A percentile compares a stretch with the other conserved stretches of the same genome.
phyloP scores from a whole-genome alignment of 2,113 vertebrate genomes.

The Plestiodon gilberti region DNA sequence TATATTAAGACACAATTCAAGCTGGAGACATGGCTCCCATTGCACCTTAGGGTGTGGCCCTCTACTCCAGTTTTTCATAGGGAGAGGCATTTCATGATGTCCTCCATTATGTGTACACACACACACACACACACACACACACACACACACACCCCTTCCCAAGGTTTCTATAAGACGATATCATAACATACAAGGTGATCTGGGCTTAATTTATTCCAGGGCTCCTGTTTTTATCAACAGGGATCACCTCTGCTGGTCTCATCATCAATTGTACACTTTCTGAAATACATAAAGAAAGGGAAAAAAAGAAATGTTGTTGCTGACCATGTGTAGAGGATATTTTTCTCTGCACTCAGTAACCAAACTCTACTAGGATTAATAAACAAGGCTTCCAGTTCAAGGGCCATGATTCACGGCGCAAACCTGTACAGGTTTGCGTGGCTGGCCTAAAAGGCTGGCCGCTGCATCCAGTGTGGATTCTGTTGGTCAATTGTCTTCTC shows the following conservation, averaged over 20 bases:
- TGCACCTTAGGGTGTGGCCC: not conserved
- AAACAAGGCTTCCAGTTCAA: not conserved
- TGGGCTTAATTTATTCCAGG: not conserved
- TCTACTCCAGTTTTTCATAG: not conserved
- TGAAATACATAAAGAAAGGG: not conserved
- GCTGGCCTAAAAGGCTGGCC: too few species aligned
- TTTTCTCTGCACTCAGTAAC: not conserved
- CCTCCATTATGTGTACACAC: not conserved
- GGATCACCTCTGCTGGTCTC: not conserved
- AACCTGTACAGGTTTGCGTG: too few species aligned
- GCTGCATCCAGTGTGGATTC: too few species aligned
- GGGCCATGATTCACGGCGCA: not conserved
- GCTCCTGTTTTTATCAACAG: not conserved
- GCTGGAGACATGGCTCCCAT: slow-evolving; percentile 18
- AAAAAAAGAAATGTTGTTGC: not conserved
- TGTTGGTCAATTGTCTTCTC: not conserved
- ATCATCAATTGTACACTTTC: too few species aligned
- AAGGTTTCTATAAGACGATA: not conserved
- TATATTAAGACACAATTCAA: slow-evolving; percentile 46
- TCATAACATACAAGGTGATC: not conserved
- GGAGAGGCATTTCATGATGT: not conserved
- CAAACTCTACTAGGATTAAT: not conserved
- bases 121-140: too few species aligned
- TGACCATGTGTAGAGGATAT: not conserved
- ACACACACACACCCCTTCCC: not conserved